Evolutionary conservation across 2,797 vertebrate species (phyloP).

Genomic region (Chromobotia macracanthus): DNA sequence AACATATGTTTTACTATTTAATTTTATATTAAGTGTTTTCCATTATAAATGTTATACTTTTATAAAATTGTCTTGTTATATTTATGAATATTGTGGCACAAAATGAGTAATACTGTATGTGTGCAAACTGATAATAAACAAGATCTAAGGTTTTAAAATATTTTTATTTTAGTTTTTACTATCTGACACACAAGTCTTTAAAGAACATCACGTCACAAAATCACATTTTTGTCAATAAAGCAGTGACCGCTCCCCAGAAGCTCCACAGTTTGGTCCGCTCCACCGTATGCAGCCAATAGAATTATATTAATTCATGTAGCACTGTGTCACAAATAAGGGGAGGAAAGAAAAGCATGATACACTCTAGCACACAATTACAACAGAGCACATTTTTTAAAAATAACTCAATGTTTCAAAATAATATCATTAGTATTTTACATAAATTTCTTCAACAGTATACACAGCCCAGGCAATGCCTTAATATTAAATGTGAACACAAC

Average conservation of each 20-base stretch:
- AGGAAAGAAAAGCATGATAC: conserved; percentile 58
- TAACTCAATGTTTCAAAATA: conserved; percentile 60
- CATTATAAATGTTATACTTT: too few relatives aligned
- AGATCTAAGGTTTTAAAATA: conserved; percentile 59
- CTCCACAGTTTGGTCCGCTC: conserved; percentile 63
- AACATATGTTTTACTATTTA: too few relatives aligned
- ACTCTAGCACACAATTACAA: conserved; percentile 65
- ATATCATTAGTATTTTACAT: conserved; percentile 65
- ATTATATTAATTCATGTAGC: conserved; percentile 52
- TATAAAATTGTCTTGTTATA: too few relatives aligned
- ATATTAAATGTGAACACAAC: conserved; percentile 65
- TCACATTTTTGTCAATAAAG: conserved; percentile 74
- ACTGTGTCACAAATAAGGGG: conserved; percentile 44
- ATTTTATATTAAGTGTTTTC: too few relatives aligned
- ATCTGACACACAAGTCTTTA: conserved; percentile 84
- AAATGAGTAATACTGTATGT: too few relatives aligned
- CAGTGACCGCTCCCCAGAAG: conserved; percentile 58
- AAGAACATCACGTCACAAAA: conserved; percentile 80
- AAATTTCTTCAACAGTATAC: conserved; percentile 57
- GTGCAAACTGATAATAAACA: conserved; percentile 6
- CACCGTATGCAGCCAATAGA: conserved; percentile 44
- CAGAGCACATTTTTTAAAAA: conserved; percentile 23
- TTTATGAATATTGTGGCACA: too few relatives aligned
- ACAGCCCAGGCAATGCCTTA: conserved; percentile 59
- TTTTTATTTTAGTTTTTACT: conserved; percentile 74